Base-by-base conservation (phyloP, 23 tunicate genomes). In the Styela clava region DNA sequence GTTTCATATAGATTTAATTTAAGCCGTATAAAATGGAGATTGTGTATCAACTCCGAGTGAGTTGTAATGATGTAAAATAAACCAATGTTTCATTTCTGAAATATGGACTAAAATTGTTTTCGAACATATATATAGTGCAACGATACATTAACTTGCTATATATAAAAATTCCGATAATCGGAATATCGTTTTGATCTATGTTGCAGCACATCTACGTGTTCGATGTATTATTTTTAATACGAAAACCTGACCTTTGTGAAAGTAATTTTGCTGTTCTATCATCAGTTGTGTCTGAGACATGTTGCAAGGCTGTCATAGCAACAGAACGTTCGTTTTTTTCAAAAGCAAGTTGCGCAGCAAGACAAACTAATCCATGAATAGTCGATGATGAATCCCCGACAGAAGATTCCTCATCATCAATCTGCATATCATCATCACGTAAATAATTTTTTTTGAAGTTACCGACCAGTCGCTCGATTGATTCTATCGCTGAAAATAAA, bases 271-370 rank as follows among this genome's bases (percentile, higher is more conserved):
- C 81, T 21, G 31, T 36, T 76, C 81, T n/a, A 65, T 76, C 37
- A 26, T 0, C 0, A 25, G 81, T 44, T 9, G 65, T 44, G 0
- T 76, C 37, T 23, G 52, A 28, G 7, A 87, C 83, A 52, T 87
- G 87, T 35, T 73, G 76, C 63, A 93, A 84, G 3, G 98, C 83
- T 32, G 32, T 89, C 84, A 87, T 81, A 56, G 98, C 98, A n/a
- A 93, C 89, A 0, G 79, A 65, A 18, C 91, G 85, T 35, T 87
- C 87, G 44, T 74, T 72, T 25, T 74, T 85, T 52, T 93, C 98
- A 26, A 93, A 85, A 16, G 98, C 93, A 24, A 78, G 80, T 62
- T 93, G 98, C 1, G 98, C 93, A 9, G 92, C 91, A 27, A 84
- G 74, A 63, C 93, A 87, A 23, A 88, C 78, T 36, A 93, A 79